Conservation (phyloP, 2,113 vertebrate species). For the Scalopus aquaticus region DNA sequence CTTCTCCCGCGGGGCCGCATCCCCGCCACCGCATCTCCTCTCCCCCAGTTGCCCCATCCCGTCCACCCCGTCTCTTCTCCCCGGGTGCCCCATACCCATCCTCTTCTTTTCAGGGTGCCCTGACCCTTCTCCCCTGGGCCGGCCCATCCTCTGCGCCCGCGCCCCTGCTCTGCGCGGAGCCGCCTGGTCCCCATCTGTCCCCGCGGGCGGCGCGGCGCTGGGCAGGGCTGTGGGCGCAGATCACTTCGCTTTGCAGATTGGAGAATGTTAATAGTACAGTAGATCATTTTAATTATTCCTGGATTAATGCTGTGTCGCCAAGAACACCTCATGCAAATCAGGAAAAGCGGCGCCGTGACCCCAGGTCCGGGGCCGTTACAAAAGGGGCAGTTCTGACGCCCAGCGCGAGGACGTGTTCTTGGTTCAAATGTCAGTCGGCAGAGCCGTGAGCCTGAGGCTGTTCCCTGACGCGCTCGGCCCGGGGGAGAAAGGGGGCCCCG, state of each 20-base stretch:
- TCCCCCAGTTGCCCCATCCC: too few species aligned
- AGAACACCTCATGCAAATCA: conserved; percentile 84
- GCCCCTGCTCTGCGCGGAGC: too few species aligned
- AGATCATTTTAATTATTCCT: conserved; percentile 89
- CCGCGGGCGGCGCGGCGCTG: conserved; percentile 51
- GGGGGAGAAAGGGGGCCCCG: conserved; percentile 62
- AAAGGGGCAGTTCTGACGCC: conserved; percentile 81
- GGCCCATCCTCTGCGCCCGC: too few species aligned
- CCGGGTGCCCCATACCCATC: too few species aligned
- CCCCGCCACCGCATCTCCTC: too few species aligned
- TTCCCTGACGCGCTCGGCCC: too few species aligned
- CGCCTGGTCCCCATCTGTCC: too few species aligned
- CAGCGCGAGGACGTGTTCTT: conserved; percentile 80
- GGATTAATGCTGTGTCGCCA: conserved; percentile 86
- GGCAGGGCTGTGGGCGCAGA: conserved; percentile 82
- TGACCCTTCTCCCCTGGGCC: too few species aligned
- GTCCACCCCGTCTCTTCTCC: too few species aligned
- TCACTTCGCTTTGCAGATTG: conserved; percentile 86
- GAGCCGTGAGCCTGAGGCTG: conserved; percentile 54
- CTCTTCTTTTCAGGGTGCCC: too few species aligned
- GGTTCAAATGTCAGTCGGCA: conserved; percentile 83
- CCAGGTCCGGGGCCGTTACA: conserved; percentile 81
- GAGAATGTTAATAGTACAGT: conserved; percentile 89
- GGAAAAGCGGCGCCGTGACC: conserved; percentile 82
- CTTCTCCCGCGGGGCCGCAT: too few species aligned